These are phyloP conservation scores for Tetanocera ferruginea DNA, from an alignment of 2,888 invertebrate genomes.

Conservation along the genomic window DNA sequence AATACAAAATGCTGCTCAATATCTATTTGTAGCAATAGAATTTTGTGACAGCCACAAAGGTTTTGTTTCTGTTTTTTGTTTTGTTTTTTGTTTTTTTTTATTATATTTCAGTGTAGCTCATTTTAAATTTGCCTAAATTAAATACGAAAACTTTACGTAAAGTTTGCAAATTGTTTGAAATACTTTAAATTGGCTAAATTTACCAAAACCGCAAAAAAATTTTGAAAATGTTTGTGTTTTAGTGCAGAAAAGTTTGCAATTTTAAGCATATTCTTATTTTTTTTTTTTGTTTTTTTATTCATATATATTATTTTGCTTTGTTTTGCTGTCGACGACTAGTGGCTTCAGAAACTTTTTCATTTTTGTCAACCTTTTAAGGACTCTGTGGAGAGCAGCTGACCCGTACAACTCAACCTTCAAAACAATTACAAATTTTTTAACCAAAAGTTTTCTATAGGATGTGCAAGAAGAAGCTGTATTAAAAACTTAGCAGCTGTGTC, in stretches of 20 bases:
- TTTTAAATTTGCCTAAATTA: constrained; percentile 28
- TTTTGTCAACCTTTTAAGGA: neutral
- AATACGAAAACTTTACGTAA: constrained; percentile 18
- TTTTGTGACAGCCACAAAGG: no score
- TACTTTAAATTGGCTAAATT: constrained; percentile 35
- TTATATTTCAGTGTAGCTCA: neutral
- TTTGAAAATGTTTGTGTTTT: neutral
- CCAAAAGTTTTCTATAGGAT: neutral
- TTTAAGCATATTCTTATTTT: no score
- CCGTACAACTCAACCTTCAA: constrained; percentile 19
- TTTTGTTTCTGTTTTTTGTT: neutral
- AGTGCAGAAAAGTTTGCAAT: no score
- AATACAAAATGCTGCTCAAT: no score
- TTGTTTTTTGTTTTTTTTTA: neutral
- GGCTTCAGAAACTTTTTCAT: constrained; percentile 9
- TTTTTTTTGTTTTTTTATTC: neutral
- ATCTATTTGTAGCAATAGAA: no score
- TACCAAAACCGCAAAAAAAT: constrained; percentile 11
- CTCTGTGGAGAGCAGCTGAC: neutral
- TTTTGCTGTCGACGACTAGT: neutral
- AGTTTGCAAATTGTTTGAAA: constrained; percentile 17
- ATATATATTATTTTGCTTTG: no score
- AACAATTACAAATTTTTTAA: constrained; percentile 14
- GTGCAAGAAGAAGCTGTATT: neutral
- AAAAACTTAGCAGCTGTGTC: neutral